Evolutionary conservation across 1,140 invertebrate genomes (phyloP), one percentile per base, ranked within the genome.

Genomic region (Drosophila nigromelanica): DNA sequence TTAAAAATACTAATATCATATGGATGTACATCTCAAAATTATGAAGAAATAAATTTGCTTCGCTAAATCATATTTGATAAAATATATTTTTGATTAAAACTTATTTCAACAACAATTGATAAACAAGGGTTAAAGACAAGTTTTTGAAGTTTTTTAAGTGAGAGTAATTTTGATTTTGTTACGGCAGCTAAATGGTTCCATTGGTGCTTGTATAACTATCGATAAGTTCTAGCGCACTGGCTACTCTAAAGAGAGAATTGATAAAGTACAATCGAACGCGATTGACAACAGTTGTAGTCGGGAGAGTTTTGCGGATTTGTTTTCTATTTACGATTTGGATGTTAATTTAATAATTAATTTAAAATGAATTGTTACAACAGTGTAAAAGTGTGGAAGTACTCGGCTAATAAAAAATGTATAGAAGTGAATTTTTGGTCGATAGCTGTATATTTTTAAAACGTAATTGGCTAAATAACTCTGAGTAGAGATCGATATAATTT

Each of bases 261-360:
- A 68, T 69, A 68, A 48, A 60, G 64, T 68, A 40, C 70, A 69
- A 73, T 73, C 70, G 56, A 73, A 68, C 63, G 64, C 55, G 70
- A 60, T 54, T 60, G 47, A 48, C 63, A 73, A 68, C 70, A 55
- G 70, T 68, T 55, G 24, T 59, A 59, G 11, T 33, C 40, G 27
- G 55, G 1, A 12, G 33, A 10, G 21, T 60, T 54, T 8, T 37
- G 47, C 63, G 48, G 30, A 54, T 47, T 67, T 14, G 39, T 40
- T 60, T 60, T 47, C 47, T 52, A 21, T 55, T 47, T 54, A 35
- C 33, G 42, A 55, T 54, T 11, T 15, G 39, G 47, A 60, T 47
- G 42, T 24, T 27, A 40, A 52, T 33, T 55, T 30, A 30, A 30
- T 21, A 55, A 55, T 69, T 40, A 56, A 10, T 18, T 42, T 27